phyloP scores from a whole-genome alignment of 2,888 invertebrate species.

The Rotaria magnacalcarata region DNA sequence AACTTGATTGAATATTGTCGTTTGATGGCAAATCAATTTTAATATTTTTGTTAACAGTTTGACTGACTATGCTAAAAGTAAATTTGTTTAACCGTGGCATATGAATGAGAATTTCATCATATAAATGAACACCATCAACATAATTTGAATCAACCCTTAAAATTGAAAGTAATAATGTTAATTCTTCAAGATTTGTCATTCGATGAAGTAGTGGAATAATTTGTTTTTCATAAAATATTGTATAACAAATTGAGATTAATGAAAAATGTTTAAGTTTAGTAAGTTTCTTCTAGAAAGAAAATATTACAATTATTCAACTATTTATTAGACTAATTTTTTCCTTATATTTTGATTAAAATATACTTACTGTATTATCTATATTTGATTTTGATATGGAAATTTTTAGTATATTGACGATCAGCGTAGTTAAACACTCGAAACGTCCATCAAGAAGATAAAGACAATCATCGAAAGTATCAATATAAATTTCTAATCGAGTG shows the following conservation, averaged over 20 bases:
- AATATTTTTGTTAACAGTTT: not conserved
- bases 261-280: not conserved
- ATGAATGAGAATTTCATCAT: not conserved
- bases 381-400: not conserved
- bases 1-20: not conserved
- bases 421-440: not conserved
- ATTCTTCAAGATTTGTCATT: conserved; percentile 20
- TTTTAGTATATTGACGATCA: not conserved
- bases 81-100: not conserved
- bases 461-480: not conserved
- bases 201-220: not conserved
- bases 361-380: not conserved
- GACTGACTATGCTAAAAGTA: not conserved
- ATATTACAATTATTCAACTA: not conserved
- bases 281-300: not conserved
- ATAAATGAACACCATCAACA: conserved; percentile 7
- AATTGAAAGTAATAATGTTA: not conserved
- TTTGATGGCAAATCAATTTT: not conserved
- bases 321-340: no score
- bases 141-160: not conserved
- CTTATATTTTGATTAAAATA: no score
- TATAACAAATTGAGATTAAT: not conserved
- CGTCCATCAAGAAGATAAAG: not conserved
- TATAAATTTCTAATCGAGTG: not conserved
- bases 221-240: not conserved